These are phyloP conservation scores for Catharus bicknelli DNA, from an alignment of 2,113 vertebrate species.

Conservation along the genomic window DNA sequence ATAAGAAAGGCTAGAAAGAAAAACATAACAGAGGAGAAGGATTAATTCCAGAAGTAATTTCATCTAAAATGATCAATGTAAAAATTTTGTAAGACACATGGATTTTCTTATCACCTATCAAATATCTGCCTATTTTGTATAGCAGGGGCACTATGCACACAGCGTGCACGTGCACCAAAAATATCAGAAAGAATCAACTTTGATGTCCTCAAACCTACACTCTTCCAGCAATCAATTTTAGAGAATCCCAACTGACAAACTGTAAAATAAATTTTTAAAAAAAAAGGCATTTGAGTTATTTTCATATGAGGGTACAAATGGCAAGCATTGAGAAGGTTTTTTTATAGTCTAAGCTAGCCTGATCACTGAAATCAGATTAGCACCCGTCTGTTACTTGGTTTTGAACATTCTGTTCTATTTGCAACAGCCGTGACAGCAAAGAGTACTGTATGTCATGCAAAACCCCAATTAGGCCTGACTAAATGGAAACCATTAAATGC, in stretches of 20 bases:
- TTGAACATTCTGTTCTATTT: conserved; percentile 70
- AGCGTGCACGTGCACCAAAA: not conserved
- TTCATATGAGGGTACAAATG: conserved; percentile 34
- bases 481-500: conserved; percentile 43
- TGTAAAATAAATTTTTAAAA: not conserved
- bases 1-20: not conserved
- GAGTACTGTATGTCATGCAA: conserved; percentile 26
- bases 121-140: not conserved
- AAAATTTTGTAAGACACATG: not conserved
- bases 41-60: not conserved
- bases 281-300: conserved; percentile 20
- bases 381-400: conserved; percentile 43
- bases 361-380: conserved; percentile 64
- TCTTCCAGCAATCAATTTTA: not conserved
- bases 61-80: not conserved
- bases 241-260: not conserved
- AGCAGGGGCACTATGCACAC: not conserved
- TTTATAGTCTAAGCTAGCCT: conserved; percentile 46
- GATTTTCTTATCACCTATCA: not conserved
- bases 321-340: conserved; percentile 32
- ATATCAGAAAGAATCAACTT: not conserved
- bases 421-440: conserved; percentile 51
- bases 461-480: conserved; percentile 50
- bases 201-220: not conserved
- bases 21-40: not conserved